phyloP scores from a whole-genome alignment of 2,113 vertebrate species.

The Onychostoma macrolepis region DNA sequence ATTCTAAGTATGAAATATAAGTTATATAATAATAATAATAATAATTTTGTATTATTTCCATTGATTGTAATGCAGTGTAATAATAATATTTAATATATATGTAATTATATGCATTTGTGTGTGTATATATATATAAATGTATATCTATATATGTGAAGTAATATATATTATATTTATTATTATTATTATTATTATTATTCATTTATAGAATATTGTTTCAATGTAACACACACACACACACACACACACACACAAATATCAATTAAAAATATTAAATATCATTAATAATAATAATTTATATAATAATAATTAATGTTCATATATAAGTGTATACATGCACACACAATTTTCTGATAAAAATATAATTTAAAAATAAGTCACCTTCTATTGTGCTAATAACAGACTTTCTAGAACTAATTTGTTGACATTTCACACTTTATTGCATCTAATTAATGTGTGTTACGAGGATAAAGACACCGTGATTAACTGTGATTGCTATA shows the following conservation, averaged over 20 bases:
- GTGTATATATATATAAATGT: neutral
- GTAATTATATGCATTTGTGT: too few relatives aligned
- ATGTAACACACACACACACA: too few relatives aligned
- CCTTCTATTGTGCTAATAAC: neutral
- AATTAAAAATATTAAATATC: neutral
- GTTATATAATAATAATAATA: too few relatives aligned
- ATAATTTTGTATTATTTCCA: too few relatives aligned
- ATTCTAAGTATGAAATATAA: too few relatives aligned
- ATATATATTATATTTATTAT: neutral
- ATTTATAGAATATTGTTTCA: neutral
- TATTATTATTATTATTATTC: neutral
- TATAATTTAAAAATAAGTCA: neutral
- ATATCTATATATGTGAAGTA: neutral
- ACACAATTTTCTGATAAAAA: neutral
- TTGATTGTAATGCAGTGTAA: too few relatives aligned
- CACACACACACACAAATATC: too few relatives aligned
- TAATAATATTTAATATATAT: too few relatives aligned
- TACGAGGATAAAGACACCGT: neutral
- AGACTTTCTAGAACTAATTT: neutral
- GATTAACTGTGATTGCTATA: neutral
- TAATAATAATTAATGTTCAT: neutral
- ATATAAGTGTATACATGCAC: neutral
- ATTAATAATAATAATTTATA: neutral
- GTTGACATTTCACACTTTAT: constrained; percentile 24
- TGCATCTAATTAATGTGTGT: neutral